Evolutionary conservation across 2,797 vertebrate genomes (phyloP).

Genomic region (Neostethus bicornis): DNA sequence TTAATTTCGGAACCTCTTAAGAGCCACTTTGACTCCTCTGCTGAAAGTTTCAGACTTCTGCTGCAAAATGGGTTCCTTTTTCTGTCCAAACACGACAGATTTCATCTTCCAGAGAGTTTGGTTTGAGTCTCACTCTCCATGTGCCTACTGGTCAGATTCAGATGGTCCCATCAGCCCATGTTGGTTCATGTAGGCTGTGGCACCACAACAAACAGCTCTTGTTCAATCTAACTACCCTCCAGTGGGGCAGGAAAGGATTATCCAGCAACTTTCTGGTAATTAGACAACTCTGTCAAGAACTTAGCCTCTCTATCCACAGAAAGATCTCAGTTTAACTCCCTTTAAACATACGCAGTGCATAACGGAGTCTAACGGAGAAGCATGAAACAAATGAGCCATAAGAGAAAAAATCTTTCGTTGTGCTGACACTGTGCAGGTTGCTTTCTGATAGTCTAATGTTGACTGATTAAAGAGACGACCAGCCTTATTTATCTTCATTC

Average conservation of each 20-base stretch:
- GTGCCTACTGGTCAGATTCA: not conserved
- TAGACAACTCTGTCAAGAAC: not conserved
- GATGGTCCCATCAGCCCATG: not conserved
- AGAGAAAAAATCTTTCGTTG: slow-evolving; percentile 46
- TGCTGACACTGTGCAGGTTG: slow-evolving; percentile 73
- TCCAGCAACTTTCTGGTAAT: not conserved
- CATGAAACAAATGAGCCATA: slow-evolving; percentile 58
- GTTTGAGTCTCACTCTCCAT: no score
- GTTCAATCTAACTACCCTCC: not conserved
- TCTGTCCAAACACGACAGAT: no score
- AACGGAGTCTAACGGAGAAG: slow-evolving; percentile 58
- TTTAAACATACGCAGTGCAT: no score
- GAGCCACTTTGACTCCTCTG: no score
- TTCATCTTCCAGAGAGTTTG: no score
- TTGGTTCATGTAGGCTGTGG: not conserved
- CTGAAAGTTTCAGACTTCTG: no score
- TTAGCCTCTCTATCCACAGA: not conserved
- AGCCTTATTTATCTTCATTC: slow-evolving; percentile 81
- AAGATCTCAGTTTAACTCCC: not conserved
- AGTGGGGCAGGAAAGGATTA: not conserved
- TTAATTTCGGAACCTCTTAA: no score
- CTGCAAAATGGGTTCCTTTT: no score
- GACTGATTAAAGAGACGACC: slow-evolving; percentile 76
- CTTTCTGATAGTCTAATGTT: slow-evolving; percentile 72
- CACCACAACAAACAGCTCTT: not conserved